Conservation (phyloP, 2,888 invertebrate genomes). For the Acronicta psi region DNA sequence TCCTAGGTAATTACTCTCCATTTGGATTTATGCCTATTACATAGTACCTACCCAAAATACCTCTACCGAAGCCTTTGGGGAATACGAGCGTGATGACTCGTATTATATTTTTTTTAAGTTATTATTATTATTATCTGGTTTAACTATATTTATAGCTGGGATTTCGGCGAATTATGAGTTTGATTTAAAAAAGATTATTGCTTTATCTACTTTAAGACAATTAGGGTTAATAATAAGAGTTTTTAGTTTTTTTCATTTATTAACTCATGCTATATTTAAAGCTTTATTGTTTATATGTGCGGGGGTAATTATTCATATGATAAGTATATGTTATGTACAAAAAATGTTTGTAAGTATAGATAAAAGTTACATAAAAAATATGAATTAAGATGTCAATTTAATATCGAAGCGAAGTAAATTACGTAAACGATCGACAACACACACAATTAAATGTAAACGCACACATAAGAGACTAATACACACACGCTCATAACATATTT, state of each 20-base stretch:
- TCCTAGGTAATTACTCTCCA: no score
- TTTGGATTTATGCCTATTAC: no score
- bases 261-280: constrained; percentile 93
- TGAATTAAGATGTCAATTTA: no score
- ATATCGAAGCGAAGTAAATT: no score
- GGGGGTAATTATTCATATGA: constrained; percentile 91
- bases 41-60: no score
- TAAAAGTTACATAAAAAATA: no score
- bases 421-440: not conserved
- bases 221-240: constrained; percentile 92
- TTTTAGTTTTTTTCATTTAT: constrained; percentile 92
- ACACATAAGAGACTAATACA: not conserved
- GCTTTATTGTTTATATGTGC: constrained; percentile 93
- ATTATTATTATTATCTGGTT: constrained; percentile 87
- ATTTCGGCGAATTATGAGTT: constrained; percentile 90
- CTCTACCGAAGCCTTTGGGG: no score
- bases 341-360: no score
- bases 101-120: constrained; percentile 81
- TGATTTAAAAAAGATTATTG: constrained; percentile 94
- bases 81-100: no score
- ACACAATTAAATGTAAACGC: not conserved
- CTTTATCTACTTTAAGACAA: constrained; percentile 93
- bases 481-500: constrained; percentile 8
- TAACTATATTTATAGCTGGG: constrained; percentile 90
- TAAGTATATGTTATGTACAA: no score